These are phyloP conservation scores for Dioctria linearis DNA, from an alignment of 2,888 invertebrate genomes.

Conservation along the genomic window DNA sequence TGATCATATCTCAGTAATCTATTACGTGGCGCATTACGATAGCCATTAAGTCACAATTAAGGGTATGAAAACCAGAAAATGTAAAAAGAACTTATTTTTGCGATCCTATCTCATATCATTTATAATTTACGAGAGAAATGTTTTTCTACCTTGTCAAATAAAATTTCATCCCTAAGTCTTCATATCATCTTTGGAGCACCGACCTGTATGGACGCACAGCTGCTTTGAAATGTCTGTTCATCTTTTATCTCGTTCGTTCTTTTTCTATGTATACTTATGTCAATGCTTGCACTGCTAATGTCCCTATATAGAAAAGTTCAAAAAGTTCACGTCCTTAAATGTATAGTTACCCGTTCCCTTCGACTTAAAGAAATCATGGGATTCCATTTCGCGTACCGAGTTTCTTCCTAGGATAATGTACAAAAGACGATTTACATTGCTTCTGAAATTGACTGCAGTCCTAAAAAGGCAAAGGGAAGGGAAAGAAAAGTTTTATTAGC, in stretches of 20 bases:
- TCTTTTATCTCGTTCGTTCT: too few relatives aligned
- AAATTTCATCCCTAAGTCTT: too few relatives aligned
- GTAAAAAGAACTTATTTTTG: too few relatives aligned
- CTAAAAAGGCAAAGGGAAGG: background rate
- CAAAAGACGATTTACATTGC: slow-evolving; percentile 3
- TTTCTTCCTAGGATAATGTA: background rate
- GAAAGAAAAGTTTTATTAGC: slow-evolving; percentile 19
- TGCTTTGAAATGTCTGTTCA: background rate
- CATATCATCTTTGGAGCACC: background rate
- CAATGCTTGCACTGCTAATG: background rate
- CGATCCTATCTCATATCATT: too few relatives aligned
- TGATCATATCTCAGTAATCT: too few relatives aligned
- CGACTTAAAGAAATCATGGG: background rate
- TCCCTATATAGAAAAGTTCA: background rate
- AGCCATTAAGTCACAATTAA: too few relatives aligned
- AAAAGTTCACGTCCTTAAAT: background rate
- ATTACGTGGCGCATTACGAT: too few relatives aligned
- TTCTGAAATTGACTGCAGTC: slow-evolving; percentile 23
- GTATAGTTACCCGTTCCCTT: background rate
- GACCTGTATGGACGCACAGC: background rate
- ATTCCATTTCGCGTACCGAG: background rate
- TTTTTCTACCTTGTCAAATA: too few relatives aligned
- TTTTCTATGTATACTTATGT: background rate
- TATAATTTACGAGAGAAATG: too few relatives aligned
- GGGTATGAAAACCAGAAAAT: too few relatives aligned